Evolutionary conservation across 2,797 vertebrate species (phyloP), one percentile per base, ranked within the genome.

Genomic region (Pseudochaenichthys georgianus): DNA sequence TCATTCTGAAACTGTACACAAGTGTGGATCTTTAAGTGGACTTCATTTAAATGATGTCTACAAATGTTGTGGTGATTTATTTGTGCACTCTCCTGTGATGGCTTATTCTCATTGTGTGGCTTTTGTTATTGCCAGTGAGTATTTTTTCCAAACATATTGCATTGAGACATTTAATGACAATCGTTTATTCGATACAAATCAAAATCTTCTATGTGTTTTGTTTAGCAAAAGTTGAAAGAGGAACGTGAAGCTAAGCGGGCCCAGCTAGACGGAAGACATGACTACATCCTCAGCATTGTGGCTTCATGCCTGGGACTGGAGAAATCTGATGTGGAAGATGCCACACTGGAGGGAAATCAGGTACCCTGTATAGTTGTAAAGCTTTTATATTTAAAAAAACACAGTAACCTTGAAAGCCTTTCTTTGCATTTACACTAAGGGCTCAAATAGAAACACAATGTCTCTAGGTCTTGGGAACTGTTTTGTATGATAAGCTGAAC

Each of bases 221-320:
- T 89, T 74, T 34, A 99, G 98, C 97, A 98, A 97, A 97, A 97
- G 84, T 79, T 98, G 61, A 96, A 96, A 82, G 97, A 99, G 78
- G 98, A 99, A 79, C 96, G 96, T 19, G 98, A 99, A 71, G 96
- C 96, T 15, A 98, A 96, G 77, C 94, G 96, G 13, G 95, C 96
- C 10, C 92, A 74, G 59, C 91, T 99, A 81, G 98, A 99, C 57
- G 94, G 95, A 57, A 94, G 97, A 73, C 97, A 99, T 80, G 95
- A 96, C 89, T 98, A 99, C 77, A 67, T 99, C 47, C 89, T 99
- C 80, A 96, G 92, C 51, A 96, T 95, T 0, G 87, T 98, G 78
- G 96, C 97, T 19, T 95, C 94, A 59, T 99, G 97, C 19, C 81
- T 96, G 66, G 95, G 95, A 47, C 73, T 97, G 88, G 96, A 96